Evolutionary conservation across 1,140 invertebrate genomes (phyloP), one percentile per base, ranked within the genome.

Genomic region (Periplaneta americana): DNA sequence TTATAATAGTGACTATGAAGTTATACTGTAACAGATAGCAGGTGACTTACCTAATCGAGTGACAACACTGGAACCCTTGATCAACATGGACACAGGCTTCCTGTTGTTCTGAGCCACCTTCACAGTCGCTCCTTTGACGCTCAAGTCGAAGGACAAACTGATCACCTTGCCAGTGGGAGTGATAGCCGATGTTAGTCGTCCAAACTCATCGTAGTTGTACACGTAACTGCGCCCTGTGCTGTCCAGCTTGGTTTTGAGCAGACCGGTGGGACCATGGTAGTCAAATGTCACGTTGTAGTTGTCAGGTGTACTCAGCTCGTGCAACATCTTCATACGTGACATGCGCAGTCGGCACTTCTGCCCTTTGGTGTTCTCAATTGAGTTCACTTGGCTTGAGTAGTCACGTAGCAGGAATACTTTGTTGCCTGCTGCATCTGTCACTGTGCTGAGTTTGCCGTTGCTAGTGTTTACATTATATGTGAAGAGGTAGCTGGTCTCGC

Each of bases 391-490:
- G 66, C 81, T 81, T 10, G 81, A 81, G 35, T 81, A 81, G 35
- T 81, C 81, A 18, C 81, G 32, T 10, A 81, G 74, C 17, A 81
- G 39, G 39, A 81, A 81, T 8, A 81, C 81, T 31, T 81, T 81
- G 13, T 81, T 81, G 11, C 96, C 96, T n/a, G 96, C 95, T 0
- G 96, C 94, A 86, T 99, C 98, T 0, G 96, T 96, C 0, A 99
- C 96, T 0, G 95, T 96, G 84, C 94, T 96, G 4, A 99, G 88
- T 87, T 98, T 98, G 0, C 98, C 98, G 85, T 98, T 98, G 83
- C 96, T 98, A 0, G 97, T 98, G 85, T 98, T 98, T 0, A 98
- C 97, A 84, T 97, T 98, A 87, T 99, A 99, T 0, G 96, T 95
- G 86, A 99, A 99, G 2, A 95, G 92, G 86, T 98, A 99, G 80